Evolutionary conservation across 2,797 vertebrate genomes (phyloP), one percentile per base, ranked within the genome.

Genomic region (Falco naumanni): DNA sequence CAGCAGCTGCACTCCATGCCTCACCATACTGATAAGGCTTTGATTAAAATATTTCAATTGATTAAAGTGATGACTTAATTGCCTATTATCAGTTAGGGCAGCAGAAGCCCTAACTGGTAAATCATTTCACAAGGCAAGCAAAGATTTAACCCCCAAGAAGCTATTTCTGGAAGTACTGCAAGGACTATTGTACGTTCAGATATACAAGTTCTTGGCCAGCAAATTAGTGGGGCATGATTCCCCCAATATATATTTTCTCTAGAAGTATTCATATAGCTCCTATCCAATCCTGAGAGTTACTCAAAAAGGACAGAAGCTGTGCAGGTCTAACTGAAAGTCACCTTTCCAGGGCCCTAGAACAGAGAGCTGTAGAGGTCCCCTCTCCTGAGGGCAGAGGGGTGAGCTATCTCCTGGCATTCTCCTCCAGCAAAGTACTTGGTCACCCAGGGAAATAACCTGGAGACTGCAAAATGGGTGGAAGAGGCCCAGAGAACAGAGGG

Each of bases 111-210:
- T 48, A 19, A 37, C 43, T 34, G 28, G 33, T 33, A 74, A 74
- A 34, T 70, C 51, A 50, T 56, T 57, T 56, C 0, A 0, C 70
- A 72, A 53, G n/a, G 77, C 29, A 33, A 48, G n/a, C 10, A 1
- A 3, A 86, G 31, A 45, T 48, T 47, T 31, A 60, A 56, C 45
- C 61, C 68, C 48, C 0, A 0, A 78, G 60, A 72, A 59, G 56
- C 29, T 60, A 22, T 24, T 84, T 21, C 33, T 53, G 39, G 12
- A 84, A 43, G 34, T 24, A 34, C 18, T 19, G 19, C 21, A 50
- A 60, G 64, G 53, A 22, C 54, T n/a, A 16, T 8, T 0, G 0
- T 5, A 16, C 41, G 19, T 59, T 51, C n/a, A 13, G 7, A 13
- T 33, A 9, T 3, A 50, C 34, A 64, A 47, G 16, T 5, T 57